Evolutionary conservation across 2,888 invertebrate genomes (phyloP).

Genomic region (Drosophila diplacantha): DNA sequence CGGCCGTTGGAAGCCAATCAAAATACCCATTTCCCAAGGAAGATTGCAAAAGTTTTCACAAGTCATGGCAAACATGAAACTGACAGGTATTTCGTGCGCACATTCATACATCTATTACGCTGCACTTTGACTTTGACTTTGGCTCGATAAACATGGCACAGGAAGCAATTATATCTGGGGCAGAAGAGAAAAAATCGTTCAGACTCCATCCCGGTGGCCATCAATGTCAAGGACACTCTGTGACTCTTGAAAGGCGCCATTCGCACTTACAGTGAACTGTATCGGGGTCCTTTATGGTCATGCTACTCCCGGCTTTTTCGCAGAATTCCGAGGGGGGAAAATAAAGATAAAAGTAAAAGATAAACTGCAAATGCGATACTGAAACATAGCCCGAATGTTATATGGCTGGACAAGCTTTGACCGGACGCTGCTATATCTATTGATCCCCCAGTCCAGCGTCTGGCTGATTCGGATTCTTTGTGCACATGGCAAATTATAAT

Average conservation of each 20-base stretch:
- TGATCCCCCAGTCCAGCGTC: slow-evolving; percentile 7
- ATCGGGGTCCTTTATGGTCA: slow-evolving; percentile 28
- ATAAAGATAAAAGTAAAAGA: slow-evolving; percentile 14
- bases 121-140: slow-evolving; percentile 24
- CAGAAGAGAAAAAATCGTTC: slow-evolving; percentile 17
- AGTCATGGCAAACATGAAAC: slow-evolving; percentile 27
- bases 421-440: slow-evolving; percentile 29
- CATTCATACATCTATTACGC: slow-evolving; percentile 21
- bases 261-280: slow-evolving; percentile 45
- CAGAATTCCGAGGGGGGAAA: slow-evolving; percentile 1
- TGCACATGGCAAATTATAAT: slow-evolving; percentile 58
- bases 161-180: slow-evolving; percentile 55
- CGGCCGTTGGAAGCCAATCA: slow-evolving; percentile 12
- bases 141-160: slow-evolving; percentile 34
- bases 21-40: slow-evolving; percentile 18
- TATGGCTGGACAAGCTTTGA: slow-evolving; percentile 41
- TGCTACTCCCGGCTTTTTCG: slow-evolving; percentile 3
- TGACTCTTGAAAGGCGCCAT: slow-evolving; percentile 30
- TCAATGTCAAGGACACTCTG: slow-evolving; percentile 47
- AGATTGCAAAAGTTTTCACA: slow-evolving; percentile 20
- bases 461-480: slow-evolving; percentile 20
- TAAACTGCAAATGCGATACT: slow-evolving; percentile 43
- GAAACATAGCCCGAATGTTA: slow-evolving; percentile 28
- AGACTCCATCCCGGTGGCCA: slow-evolving; percentile 1
- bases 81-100: slow-evolving; percentile 10